phyloP scores from a whole-genome alignment of 2,888 invertebrate species.

The Pyrrhia umbra region DNA sequence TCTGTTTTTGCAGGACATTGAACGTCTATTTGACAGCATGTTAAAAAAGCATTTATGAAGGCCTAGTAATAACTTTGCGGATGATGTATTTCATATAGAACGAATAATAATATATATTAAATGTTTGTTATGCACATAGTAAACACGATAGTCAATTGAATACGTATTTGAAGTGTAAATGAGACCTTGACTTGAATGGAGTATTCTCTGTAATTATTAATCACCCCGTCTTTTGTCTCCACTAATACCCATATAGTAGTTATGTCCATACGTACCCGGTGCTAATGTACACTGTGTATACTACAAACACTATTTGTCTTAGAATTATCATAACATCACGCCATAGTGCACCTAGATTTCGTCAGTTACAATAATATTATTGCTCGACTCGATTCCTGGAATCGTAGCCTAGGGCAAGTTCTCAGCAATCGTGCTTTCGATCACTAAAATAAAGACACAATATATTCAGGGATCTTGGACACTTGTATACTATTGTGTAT shows the following conservation, averaged over 20 bases:
- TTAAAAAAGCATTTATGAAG: neutral
- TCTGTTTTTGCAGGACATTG: neutral
- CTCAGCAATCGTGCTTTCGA: neutral
- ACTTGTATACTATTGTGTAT: conserved; percentile 13
- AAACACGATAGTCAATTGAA: neutral
- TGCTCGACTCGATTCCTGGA: neutral
- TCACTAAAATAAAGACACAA: neutral
- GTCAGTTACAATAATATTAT: neutral
- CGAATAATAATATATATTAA: neutral
- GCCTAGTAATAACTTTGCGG: neutral
- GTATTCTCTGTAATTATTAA: neutral
- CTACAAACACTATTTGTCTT: neutral
- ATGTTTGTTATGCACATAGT: neutral
- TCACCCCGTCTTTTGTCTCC: neutral
- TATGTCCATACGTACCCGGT: neutral
- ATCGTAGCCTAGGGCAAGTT: neutral
- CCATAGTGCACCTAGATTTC: neutral
- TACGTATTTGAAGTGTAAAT: neutral
- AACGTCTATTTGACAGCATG: neutral
- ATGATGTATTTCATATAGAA: too few species aligned
- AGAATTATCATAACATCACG: neutral
- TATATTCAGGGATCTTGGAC: neutral
- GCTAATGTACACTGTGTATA: neutral
- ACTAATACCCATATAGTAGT: neutral
- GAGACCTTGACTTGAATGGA: neutral